Evolutionary conservation across 1,140 invertebrate species (phyloP), one percentile per base, ranked within the genome.

Genomic region (Melanaphis sacchari): DNA sequence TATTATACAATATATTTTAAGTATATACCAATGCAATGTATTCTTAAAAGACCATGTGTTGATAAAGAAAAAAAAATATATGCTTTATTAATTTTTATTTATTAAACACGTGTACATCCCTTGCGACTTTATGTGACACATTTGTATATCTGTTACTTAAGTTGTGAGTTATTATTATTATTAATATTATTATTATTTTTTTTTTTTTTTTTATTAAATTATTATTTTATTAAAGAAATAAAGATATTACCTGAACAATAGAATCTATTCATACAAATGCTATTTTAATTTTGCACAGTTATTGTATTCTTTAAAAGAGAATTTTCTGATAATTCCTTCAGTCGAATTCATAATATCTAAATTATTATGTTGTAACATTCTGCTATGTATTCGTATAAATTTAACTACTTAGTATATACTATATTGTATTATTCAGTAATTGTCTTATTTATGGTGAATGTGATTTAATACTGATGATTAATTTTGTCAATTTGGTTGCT

Each of bases 171-270:
- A n/a, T 46, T 46, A 36, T 88, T 88, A 76, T 76, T 76, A 76
- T 76, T 66, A 31, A 7, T 24, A n/a, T 82, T 5, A 22, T 40
- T 11, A 46, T 84, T 84, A 40, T 52, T 26, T 40, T 54, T 52
- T 54, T 26, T 40, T 54, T 52, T 54, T 90, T 90, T 22, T 59
- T 90, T 59, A 54, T 90, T 59, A 59, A 89, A 87, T 87, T 38
- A 85, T 85, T 85, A 89, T 54, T 89, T 89, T 89, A 89, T 89
- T 54, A 40, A 89, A 89, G 46, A 36, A 89, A 89, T 89, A 89
- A 89, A 89, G 11, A 38, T 89, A 89, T 89, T 54, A 89, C 49
- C 26, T 54, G 9, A 54, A 54, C 88, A 38, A 89, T 22, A 38
- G 38, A 89, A 52, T 11, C 18, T 21, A 89, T 52, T 31, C 22